These are phyloP conservation scores for Drosophila falleni DNA, from an alignment of 2,888 invertebrate genomes.

Conservation along the genomic window DNA sequence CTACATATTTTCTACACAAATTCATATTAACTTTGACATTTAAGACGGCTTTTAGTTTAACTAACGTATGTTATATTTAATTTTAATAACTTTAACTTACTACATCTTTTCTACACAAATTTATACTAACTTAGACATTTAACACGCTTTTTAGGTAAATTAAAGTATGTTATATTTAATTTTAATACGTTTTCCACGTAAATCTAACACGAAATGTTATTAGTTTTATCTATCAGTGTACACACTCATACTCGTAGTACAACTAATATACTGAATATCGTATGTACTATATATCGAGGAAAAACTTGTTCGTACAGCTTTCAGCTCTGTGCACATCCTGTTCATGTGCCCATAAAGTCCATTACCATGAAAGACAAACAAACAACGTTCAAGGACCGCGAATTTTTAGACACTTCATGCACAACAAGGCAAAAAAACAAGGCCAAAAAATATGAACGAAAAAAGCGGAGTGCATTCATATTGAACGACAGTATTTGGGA, in stretches of 20 bases:
- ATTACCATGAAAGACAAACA: slow-evolving; percentile 77
- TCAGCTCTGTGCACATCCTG: slow-evolving; percentile 31
- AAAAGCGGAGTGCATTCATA: slow-evolving; percentile 27
- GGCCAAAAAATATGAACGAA: not conserved
- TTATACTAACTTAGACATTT: too few species aligned
- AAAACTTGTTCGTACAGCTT: slow-evolving; percentile 28
- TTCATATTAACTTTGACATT: too few species aligned
- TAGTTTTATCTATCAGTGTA: too few species aligned
- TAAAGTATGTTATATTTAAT: too few species aligned
- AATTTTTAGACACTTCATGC: slow-evolving; percentile 74
- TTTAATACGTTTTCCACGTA: too few species aligned
- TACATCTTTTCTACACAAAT: too few species aligned
- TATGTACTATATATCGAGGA: not conserved
- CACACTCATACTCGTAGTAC: not conserved
- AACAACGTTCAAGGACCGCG: slow-evolving; percentile 49
- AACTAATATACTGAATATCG: slow-evolving; percentile 18
- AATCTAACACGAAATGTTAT: too few species aligned
- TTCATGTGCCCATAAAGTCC: slow-evolving; percentile 71
- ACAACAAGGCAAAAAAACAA: slow-evolving; percentile 40
- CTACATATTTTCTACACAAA: too few species aligned
- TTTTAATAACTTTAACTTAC: too few species aligned
- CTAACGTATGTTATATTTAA: too few species aligned
- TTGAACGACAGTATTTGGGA: slow-evolving; percentile 43
- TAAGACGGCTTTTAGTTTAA: too few species aligned
- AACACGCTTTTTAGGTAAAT: too few species aligned